Base-by-base conservation (phyloP, 2,797 vertebrate species). In the Odontamblyopus lacepedii region DNA sequence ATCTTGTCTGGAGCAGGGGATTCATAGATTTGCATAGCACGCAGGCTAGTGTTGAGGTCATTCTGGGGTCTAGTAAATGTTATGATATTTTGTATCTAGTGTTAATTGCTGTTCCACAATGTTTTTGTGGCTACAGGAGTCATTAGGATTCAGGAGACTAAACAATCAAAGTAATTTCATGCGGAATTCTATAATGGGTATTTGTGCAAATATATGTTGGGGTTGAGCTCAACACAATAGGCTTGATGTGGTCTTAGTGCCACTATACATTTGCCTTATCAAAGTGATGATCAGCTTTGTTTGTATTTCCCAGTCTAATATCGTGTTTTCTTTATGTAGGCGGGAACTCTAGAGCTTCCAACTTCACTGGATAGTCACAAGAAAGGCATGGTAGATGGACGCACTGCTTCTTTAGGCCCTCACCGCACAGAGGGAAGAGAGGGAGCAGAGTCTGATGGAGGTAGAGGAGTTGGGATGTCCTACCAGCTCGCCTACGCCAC, bases 401-500 rank as follows among this genome's bases (percentile, higher is more conserved):
- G 88, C 5, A 88, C 89, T 0, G 87, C 87, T 27, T 93, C 93
- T 0, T 84, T 93, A 48, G 93, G 92, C 30, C 92, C 93, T 29
- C 91, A 91, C 70, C 87, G 86, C 11, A 74, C 88, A 0, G 15
- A 92, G 50, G 84, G 60, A 53, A 78, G 90, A 0, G 88, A 91
- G 38, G 76, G 88, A 81, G 75, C 78, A 26, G 85, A 88, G n/a
- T 86, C 88, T 0, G 1, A 78, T 0, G 93, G 88, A 78, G 79
- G 74, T 2, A 73, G 84, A 74, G 72, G 81, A 3, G 88, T 82
- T 0, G 88, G 80, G 60, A 87, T 88, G 13, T 75, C 87, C 65
- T 95, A 93, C 81, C 89, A 91, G 67, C 94, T 95, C 76, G 89
- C 94, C 27, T 96, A 95, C 23, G 92, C 77, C 72, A 95, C 94